phyloP scores from a whole-genome alignment of 2,113 vertebrate genomes.

The Cyprinus carpio region DNA sequence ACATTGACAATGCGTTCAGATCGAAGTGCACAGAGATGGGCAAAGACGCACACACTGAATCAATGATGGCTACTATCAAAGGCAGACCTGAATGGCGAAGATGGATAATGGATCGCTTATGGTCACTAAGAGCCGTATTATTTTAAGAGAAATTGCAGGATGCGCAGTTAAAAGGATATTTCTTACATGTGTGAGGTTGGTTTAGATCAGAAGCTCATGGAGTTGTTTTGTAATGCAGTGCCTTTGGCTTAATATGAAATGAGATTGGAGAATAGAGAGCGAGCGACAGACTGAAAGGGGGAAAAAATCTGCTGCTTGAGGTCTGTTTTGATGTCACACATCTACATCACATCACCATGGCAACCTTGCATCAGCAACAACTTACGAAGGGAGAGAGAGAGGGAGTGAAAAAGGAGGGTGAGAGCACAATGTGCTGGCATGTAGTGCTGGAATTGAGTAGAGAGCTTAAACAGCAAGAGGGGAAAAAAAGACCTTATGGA shows the following conservation, averaged over 20 bases:
- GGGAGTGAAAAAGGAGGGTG: conserved; percentile 37
- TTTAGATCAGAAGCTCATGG: conserved; percentile 32
- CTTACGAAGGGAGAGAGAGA: conserved; percentile 57
- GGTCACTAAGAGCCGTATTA: conserved; percentile 6
- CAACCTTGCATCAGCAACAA: conserved; percentile 81
- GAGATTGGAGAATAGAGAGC: conserved; percentile 37
- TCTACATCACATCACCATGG: conserved; percentile 78
- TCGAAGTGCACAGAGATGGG: background rate
- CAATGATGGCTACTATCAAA: conserved; percentile 20
- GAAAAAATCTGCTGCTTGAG: conserved; percentile 73
- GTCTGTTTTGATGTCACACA: conserved; percentile 78
- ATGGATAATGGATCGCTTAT: conserved; percentile 20
- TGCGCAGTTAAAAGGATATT: conserved; percentile 1
- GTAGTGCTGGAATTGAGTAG: conserved; percentile 33
- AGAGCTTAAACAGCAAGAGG: conserved; percentile 13
- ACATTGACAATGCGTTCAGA: background rate
- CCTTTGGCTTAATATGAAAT: conserved; percentile 50
- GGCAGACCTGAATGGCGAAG: background rate
- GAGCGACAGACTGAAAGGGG: conserved; percentile 48
- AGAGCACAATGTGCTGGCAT: conserved; percentile 60
- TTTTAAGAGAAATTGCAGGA: conserved; percentile 1
- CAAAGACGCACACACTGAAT: background rate
- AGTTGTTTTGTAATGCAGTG: conserved; percentile 47
- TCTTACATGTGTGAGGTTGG: conserved; percentile 16
- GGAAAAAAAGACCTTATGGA: background rate